These are phyloP conservation scores for Glaucidium brasilianum DNA, from an alignment of 2,113 vertebrate genomes.

Conservation along the genomic window DNA sequence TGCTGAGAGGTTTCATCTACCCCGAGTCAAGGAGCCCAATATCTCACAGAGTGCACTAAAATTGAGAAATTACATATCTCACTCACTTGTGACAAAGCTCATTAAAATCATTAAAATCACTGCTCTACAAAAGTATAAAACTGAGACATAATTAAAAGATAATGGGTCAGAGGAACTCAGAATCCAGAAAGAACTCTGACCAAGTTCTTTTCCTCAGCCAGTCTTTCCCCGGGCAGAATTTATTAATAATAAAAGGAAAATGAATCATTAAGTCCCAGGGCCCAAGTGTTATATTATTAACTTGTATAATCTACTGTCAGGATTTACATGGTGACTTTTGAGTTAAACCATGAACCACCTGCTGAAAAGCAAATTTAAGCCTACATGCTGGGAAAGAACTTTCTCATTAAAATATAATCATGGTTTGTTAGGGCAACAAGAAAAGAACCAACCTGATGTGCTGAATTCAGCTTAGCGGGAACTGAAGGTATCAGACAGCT, in stretches of 20 bases:
- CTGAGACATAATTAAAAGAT: constrained; percentile 44
- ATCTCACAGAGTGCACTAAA: not conserved
- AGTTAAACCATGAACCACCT: not conserved
- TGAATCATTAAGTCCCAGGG: not conserved
- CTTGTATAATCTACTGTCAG: not conserved
- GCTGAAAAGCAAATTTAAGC: constrained; percentile 44
- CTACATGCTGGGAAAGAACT: not conserved
- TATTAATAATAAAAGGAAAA: constrained; percentile 44
- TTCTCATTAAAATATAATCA: constrained; percentile 39
- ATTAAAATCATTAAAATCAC: constrained; percentile 47
- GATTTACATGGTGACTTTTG: not conserved
- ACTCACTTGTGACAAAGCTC: constrained; percentile 10
- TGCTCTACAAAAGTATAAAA: not conserved
- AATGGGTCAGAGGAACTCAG: not conserved
- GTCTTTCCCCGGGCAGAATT: not conserved
- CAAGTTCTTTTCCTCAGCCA: not conserved
- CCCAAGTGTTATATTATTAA: not conserved
- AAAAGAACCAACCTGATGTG: not conserved
- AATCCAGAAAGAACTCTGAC: not conserved
- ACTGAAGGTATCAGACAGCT: not conserved
- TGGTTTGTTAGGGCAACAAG: constrained; percentile 5
- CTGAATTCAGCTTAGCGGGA: not conserved
- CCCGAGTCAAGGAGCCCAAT: not conserved
- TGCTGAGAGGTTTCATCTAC: not conserved
- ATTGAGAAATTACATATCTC: not conserved